Base-by-base conservation (phyloP, 2,888 invertebrate species). In the Drosophila sordidula region DNA sequence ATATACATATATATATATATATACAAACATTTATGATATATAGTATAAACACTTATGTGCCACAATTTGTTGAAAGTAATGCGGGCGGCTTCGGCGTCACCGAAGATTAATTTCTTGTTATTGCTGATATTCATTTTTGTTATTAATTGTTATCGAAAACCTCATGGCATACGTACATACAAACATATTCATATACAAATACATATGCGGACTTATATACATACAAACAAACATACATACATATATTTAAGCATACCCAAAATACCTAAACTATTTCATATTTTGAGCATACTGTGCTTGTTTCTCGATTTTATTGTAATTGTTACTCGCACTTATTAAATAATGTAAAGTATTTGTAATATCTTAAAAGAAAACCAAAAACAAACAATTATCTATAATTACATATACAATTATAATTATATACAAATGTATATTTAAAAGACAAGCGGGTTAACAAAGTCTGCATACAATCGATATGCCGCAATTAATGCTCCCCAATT, bases 261-360 rank as follows among this genome's bases (percentile, higher is more conserved):
- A 50, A 34, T 50, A 54, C 58, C 45, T 39, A 57, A 47, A 58
- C 59, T 59, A 68, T 47, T 76, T 70, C 64, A 85, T 82, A 75
- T 75, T 77, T 67, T 64, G 46, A 78, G 78, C 79, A 85, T 72
- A 59, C 77, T 78, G 65, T 76, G 82, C 82, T 76, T 81, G 74
- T 78, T 74, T 71, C 73, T 86, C 83, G 82, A 84, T 86, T 86
- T 80, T 83, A 73, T 72, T 86, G 75, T 83, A 83, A 76, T 79
- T 82, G 86, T 82, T 87, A 79, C 80, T 82, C 87, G 87, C 87
- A 85, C 89, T 85, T 69, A 86, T 88, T 85, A 77, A 80, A 63
- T 75, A 79, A 69, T 76, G 79, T 78, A 72, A 78, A 72, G 69
- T 78, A 75, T 77, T 75, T 75, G 78, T 75, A 70, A 75, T 67